Percentiles rank a stretch among this genome's conserved stretches.
Evolutionary conservation across 2,888 invertebrate genomes (phyloP).

Genomic region (Heliconius aoede): DNA sequence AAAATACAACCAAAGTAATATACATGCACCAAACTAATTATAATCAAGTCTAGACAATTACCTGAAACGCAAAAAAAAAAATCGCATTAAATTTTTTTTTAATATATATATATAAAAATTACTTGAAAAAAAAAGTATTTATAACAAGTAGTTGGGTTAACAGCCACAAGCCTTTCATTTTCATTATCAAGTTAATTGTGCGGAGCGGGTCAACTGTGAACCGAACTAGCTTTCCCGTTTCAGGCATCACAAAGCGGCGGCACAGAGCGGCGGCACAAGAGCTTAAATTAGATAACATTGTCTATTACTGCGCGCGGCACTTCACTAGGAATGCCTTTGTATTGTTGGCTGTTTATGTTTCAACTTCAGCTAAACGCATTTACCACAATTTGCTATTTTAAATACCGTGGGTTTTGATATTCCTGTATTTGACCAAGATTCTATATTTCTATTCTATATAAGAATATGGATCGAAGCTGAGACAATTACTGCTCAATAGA

Average conservation of each 20-base stretch:
- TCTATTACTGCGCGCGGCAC: not conserved
- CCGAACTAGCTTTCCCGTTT: constrained; percentile 59
- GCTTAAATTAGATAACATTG: constrained; percentile 27
- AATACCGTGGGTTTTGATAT: too few species aligned
- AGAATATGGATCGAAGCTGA: not conserved
- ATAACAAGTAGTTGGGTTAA: not conserved
- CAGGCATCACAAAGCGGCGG: constrained; percentile 47
- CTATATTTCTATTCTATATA: too few species aligned
- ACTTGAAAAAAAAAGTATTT: not conserved
- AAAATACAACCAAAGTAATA: too few species aligned
- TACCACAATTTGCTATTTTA: not conserved
- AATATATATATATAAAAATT: too few species aligned
- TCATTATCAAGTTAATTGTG: constrained; percentile 43
- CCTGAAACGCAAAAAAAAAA: not conserved
- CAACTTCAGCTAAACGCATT: not conserved
- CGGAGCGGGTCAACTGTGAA: constrained; percentile 52
- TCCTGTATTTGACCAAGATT: too few species aligned
- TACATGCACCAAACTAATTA: too few species aligned
- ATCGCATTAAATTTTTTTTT: too few species aligned
- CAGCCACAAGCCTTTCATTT: constrained; percentile 25
- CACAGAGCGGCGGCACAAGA: constrained; percentile 29
- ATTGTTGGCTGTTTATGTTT: not conserved
- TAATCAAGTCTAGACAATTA: not conserved
- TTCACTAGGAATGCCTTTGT: not conserved
- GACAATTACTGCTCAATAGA: constrained; percentile 7